A percentile compares a stretch with the other conserved stretches of the same genome.
Evolutionary conservation across 2,888 invertebrate species (phyloP).

Genomic region (Stomorhina lunata): DNA sequence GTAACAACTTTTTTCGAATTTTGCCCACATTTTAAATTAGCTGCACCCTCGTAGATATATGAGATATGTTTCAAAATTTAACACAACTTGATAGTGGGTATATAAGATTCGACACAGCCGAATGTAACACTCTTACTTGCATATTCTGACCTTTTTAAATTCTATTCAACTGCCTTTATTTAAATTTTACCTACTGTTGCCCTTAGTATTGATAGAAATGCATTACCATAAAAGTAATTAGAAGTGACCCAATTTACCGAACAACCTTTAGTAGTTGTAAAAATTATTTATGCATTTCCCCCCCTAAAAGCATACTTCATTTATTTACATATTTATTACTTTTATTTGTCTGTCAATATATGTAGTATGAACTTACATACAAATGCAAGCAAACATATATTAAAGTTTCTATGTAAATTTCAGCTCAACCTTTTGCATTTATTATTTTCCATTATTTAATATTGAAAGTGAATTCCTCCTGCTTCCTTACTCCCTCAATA

Average conservation of each 20-base stretch:
- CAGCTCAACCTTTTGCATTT: constrained; percentile 21
- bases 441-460: constrained; percentile 31
- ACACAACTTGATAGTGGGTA: too few relatives aligned
- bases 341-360: not conserved
- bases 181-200: not conserved
- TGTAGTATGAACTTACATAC: not conserved
- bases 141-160: too few relatives aligned
- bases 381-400: not conserved
- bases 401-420: too few relatives aligned
- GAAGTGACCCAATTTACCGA: not conserved
- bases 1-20: too few relatives aligned
- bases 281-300: not conserved
- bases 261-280: not conserved
- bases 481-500: constrained; percentile 32
- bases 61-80: too few relatives aligned
- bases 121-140: too few relatives aligned
- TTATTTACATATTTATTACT: not conserved
- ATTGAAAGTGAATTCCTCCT: not conserved
- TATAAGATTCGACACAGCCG: too few relatives aligned
- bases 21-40: too few relatives aligned
- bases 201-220: not conserved
- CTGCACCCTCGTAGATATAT: too few relatives aligned
- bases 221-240: constrained; percentile 3
- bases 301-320: not conserved
- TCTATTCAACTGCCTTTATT: too few relatives aligned